A percentile compares a stretch with the other conserved stretches of the same genome.
phyloP scores from a whole-genome alignment of 2,888 invertebrate species.

The Coecobrya sp. region DNA sequence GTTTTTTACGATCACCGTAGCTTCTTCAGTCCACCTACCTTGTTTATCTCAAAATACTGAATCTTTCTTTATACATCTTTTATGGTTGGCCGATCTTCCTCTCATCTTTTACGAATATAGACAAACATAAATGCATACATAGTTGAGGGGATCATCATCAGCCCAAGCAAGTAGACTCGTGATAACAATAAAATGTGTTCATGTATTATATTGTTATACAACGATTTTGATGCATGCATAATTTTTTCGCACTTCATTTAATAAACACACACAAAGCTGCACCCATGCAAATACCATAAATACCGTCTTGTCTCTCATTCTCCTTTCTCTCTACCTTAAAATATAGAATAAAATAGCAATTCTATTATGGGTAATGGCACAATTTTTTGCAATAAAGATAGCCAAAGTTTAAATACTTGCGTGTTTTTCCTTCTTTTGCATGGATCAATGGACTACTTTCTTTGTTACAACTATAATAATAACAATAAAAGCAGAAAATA shows the following conservation, averaged over 20 bases:
- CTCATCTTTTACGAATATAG: neutral
- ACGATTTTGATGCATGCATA: conserved; percentile 41
- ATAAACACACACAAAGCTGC: neutral
- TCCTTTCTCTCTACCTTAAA: conserved; percentile 19
- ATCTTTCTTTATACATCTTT: no score
- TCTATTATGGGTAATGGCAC: neutral
- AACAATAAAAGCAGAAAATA: neutral
- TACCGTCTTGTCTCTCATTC: neutral
- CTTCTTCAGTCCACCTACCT: conserved; percentile 45
- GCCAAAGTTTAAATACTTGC: neutral
- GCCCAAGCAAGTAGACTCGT: neutral
- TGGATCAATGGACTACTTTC: conserved; percentile 35
- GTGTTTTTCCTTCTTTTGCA: conserved; percentile 13
- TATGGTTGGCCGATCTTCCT: neutral
- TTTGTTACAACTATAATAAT: neutral
- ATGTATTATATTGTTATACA: conserved; percentile 31
- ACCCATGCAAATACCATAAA: conserved; percentile 27
- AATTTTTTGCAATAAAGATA: conserved; percentile 6
- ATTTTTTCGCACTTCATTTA: conserved; percentile 56
- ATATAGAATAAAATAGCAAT: neutral
- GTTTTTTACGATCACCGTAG: conserved; percentile 11
- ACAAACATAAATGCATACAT: neutral
- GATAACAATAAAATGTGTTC: conserved; percentile 18
- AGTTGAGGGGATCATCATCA: neutral
- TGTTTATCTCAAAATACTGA: neutral